Conservation (phyloP, 2,113 vertebrate genomes). For the Alces alces region DNA sequence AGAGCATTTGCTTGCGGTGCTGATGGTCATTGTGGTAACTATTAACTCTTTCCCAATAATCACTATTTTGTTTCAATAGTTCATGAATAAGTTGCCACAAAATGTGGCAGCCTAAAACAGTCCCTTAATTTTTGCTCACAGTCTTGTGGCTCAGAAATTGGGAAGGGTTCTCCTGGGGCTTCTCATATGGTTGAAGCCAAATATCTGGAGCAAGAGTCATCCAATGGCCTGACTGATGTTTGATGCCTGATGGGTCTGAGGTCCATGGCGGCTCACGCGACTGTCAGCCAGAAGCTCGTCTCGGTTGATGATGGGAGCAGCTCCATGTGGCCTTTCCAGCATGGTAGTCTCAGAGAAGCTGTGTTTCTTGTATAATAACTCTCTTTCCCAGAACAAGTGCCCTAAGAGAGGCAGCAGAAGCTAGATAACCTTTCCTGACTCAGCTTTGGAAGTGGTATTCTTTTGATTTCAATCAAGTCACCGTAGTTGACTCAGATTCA, state of each 20-base stretch:
- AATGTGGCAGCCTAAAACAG: background rate
- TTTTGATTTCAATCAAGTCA: background rate
- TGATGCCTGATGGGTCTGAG: background rate
- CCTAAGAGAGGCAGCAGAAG: background rate
- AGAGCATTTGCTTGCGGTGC: background rate
- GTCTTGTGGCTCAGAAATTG: background rate
- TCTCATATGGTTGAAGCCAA: background rate
- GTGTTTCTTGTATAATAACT: background rate
- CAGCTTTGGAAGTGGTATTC: background rate
- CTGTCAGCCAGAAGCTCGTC: background rate
- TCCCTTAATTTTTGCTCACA: background rate
- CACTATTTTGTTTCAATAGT: background rate
- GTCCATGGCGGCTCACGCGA: rapidly evolving
- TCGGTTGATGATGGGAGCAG: background rate
- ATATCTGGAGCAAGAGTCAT: background rate
- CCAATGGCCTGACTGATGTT: background rate
- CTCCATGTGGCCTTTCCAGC: background rate
- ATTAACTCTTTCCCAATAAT: background rate
- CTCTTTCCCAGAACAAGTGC: background rate
- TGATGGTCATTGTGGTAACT: background rate
- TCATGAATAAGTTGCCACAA: background rate
- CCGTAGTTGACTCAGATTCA: background rate
- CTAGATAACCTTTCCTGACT: background rate
- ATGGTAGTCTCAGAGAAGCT: background rate
- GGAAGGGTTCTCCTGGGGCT: background rate